Evolutionary conservation across 2,797 vertebrate genomes (phyloP), one percentile per base, ranked within the genome.

Genomic region (Arremon aurantiirostris): DNA sequence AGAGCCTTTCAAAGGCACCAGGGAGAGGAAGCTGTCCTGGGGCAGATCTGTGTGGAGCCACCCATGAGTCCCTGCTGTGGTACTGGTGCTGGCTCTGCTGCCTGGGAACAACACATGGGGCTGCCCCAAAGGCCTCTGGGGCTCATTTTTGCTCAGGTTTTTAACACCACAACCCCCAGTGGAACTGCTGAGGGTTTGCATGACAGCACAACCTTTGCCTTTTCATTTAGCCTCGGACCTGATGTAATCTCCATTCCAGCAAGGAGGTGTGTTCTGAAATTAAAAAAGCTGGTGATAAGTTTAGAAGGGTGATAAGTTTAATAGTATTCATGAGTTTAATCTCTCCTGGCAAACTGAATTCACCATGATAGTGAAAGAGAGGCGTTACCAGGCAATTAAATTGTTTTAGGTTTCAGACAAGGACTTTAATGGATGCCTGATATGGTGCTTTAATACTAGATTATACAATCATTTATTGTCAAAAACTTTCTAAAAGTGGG

Each of bases 281-380:
- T 69, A 84, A 93, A 93, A 63, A 71, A 79, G 50, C 5, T 39
- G 44, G 28, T 71, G 69, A 18, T 71, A 68, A 49, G 8, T 86
- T 81, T 78, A 68, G 71, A 81, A 75, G 28, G 57, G 61, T 73
- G 76, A 23, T 66, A 73, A 37, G 8, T 90, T 84, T 89, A 79
- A 70, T 82, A n/a, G 34, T 47, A 83, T 90, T 93, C 41, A 79
- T 63, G 55, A 78, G 59, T 76, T 93, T 90, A 94, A 93, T 94
- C 66, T 89, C 61, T 93, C 52, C 63, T 78, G 89, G 65, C 60
- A 86, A 93, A 93, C 83, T 63, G 49, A 84, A 76, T 86, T 90
- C 37, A 41, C 80, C 52, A 23, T 59, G 47, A 86, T 52, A 79
- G 52, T 46, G 76, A 80, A 91, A 89, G 81, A 63, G n/a, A 80